phyloP scores from a whole-genome alignment of 2,888 invertebrate genomes.

The Onthophagus sagittarius region DNA sequence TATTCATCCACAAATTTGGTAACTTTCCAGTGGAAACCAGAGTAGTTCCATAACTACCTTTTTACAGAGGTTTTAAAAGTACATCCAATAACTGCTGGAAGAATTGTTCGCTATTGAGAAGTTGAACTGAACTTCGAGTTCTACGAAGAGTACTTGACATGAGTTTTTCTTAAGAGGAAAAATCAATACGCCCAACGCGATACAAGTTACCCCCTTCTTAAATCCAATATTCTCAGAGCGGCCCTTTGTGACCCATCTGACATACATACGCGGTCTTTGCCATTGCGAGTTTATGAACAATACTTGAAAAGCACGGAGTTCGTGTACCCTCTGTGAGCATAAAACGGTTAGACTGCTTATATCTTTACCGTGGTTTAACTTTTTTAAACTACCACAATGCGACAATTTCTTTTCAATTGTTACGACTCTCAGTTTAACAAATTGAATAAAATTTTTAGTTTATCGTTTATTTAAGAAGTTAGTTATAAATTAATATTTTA shows the following conservation, averaged over 20 bases:
- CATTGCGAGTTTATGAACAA: constrained; percentile 19
- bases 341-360: neutral
- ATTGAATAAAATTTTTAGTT: neutral
- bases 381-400: neutral
- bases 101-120: neutral
- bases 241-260: constrained; percentile 1
- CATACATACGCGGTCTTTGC: neutral
- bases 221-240: constrained; percentile 5
- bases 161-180: constrained; percentile 2
- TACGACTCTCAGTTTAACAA: neutral
- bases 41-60: neutral
- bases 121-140: neutral
- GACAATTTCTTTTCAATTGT: neutral
- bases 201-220: constrained; percentile 1
- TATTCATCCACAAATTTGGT: neutral
- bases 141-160: neutral
- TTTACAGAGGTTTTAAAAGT: neutral
- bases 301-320: neutral
- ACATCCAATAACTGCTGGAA: neutral
- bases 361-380: neutral
- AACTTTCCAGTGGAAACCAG: neutral
- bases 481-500: neutral
- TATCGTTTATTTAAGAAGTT: neutral
- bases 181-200: constrained; percentile 5
- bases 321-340: neutral